Conservation (phyloP, 2,888 invertebrate genomes). For the Ethmia dodecea region DNA sequence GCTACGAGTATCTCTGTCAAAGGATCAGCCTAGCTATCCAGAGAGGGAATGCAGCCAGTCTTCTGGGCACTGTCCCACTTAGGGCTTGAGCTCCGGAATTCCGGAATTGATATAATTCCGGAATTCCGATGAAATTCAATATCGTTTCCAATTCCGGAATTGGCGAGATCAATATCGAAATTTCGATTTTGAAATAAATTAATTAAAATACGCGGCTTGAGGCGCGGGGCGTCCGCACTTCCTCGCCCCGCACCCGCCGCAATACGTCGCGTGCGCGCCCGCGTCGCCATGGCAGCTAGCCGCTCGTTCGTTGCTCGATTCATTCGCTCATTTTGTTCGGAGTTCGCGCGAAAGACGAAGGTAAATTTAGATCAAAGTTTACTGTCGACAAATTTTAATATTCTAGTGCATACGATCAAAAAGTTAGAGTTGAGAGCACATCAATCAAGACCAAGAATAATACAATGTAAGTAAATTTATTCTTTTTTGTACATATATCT, state of each 20-base stretch:
- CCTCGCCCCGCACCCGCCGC: not conserved
- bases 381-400: not conserved
- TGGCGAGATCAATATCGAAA: conserved; percentile 2
- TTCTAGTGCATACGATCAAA: not conserved
- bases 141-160: conserved; percentile 6
- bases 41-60: no score
- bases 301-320: no score
- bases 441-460: not conserved
- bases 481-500: not conserved
- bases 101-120: conserved; percentile 5
- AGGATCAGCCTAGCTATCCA: no score
- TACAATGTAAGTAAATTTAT: not conserved
- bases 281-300: no score
- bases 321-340: not conserved
- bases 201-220: not conserved
- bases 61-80: no score
- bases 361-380: not conserved
- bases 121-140: conserved; percentile 3
- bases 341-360: not conserved
- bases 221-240: not conserved
- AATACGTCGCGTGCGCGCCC: not conserved
- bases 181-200: not conserved
- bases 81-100: conserved; percentile 5
- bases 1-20: no score
- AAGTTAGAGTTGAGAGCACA: not conserved